Percentiles rank a stretch among this genome's conserved stretches.
Conservation (phyloP, 2,113 vertebrate species). For the Uropsilus gracilis region DNA sequence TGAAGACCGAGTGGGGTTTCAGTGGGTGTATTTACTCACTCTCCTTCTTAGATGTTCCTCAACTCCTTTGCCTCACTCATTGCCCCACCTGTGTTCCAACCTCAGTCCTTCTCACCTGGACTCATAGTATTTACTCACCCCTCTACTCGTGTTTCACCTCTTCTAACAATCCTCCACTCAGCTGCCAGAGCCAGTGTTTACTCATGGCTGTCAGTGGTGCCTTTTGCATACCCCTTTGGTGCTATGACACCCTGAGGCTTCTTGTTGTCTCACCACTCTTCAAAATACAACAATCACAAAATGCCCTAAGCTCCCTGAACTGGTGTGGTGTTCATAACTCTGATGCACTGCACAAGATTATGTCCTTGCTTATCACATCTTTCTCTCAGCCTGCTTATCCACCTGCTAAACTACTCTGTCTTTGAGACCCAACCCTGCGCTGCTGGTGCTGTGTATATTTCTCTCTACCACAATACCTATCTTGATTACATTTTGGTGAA, state of each 20-base stretch:
- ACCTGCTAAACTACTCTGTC: not conserved
- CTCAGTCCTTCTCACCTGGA: not conserved
- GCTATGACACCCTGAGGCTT: not conserved
- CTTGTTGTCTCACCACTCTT: not conserved
- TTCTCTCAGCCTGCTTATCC: not conserved
- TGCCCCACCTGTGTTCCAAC: not conserved
- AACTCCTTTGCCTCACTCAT: not conserved
- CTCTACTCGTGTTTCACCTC: not conserved
- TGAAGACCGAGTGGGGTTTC: not conserved
- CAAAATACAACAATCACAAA: not conserved
- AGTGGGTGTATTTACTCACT: not conserved
- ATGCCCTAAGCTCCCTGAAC: not conserved
- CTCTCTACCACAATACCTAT: not conserved
- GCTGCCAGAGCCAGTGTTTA: not conserved
- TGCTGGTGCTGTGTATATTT: not conserved
- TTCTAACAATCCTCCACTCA: not conserved
- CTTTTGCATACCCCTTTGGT: rapidly evolving
- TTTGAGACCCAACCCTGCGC: not conserved
- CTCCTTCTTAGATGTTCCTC: not conserved
- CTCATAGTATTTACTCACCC: not conserved
- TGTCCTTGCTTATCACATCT: not conserved
- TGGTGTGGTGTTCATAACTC: not conserved
- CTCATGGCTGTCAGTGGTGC: not conserved
- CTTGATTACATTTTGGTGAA: not conserved
- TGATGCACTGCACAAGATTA: not conserved